These are phyloP conservation scores for Bedellia somnulentella DNA, from an alignment of 2,888 invertebrate genomes.

Conservation along the genomic window DNA sequence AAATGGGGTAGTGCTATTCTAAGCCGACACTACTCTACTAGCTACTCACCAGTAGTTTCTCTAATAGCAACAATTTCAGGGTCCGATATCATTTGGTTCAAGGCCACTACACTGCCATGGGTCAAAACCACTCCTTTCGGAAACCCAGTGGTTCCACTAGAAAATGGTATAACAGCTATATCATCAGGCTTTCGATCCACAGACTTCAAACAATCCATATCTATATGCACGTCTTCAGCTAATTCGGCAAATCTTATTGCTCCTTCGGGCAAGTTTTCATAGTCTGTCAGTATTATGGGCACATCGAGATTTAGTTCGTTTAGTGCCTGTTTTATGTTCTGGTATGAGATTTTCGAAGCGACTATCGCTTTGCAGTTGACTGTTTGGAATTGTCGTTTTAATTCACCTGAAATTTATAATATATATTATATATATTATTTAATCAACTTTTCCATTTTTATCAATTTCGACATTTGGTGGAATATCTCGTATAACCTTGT, in stretches of 20 bases:
- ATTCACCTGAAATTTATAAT: constrained; percentile 63
- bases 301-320: constrained; percentile 37
- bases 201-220: constrained; percentile 48
- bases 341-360: constrained; percentile 56
- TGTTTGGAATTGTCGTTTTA: constrained; percentile 63
- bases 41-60: constrained; percentile 34
- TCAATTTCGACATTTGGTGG: too few relatives aligned
- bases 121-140: constrained; percentile 74
- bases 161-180: constrained; percentile 73
- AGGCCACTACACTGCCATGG: constrained; percentile 59
- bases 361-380: constrained; percentile 67
- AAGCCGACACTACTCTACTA: too few relatives aligned
- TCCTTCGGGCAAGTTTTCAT: constrained; percentile 49
- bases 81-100: constrained; percentile 37
- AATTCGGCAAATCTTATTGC: constrained; percentile 67
- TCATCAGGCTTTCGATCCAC: constrained; percentile 55
- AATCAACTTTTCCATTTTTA: too few relatives aligned
- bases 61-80: constrained; percentile 31
- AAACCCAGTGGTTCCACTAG: constrained; percentile 84
- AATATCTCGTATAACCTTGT: too few relatives aligned
- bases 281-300: constrained; percentile 52
- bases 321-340: constrained; percentile 46
- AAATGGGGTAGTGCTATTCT: too few relatives aligned
- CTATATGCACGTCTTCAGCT: constrained; percentile 52
- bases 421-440: not conserved